Evolutionary conservation across 2,888 invertebrate species (phyloP), one percentile per base, ranked within the genome.

Genomic region (Capitulum mitella): DNA sequence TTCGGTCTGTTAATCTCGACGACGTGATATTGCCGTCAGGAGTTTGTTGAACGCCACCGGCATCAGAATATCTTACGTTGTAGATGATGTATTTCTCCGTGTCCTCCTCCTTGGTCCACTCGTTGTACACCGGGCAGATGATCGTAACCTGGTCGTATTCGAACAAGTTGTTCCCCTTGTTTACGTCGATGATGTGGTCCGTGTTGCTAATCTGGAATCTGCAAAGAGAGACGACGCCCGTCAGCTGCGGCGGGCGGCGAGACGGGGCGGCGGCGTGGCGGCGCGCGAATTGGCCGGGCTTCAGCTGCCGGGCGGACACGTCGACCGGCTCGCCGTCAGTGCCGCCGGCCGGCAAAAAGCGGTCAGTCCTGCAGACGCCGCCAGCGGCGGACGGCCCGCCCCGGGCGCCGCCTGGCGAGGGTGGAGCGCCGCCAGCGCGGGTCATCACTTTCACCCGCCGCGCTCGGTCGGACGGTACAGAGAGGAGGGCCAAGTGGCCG

Each of bases 171-270:
- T 96, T 96, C 83, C 94, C 94, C 87, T 94, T 93, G 88, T 96
- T 96, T 84, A 97, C 92, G 87, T 97, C 96, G 86, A 96, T 95
- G 87, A 97, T 95, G 87, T 97, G 95, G 87, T 97, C 96, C 77
- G 96, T 96, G 87, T 97, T 97, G 90, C 97, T 96, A 90, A 96
- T 96, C 87, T 96, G 92, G 88, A 97, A 97, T 90, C 90, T 89
- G 89, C 82, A 88, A 87, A 84, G 85, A 83, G 85, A 80, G 80
- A 80, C 78, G 79, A 5, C 43, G 43, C 43, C 43, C 6, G 43
- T 43, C 43, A 43, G 5, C 43, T 8, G 12, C 43, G 43, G 43
- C 43, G 43, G 12, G 43, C 12, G 6, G 43, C 43, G 43, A 43
- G 6, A 5, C 43, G 43, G 43, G 43, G n/a, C n/a, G n/a, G n/a